These are phyloP conservation scores for Liopterus haemorrhoidalis DNA, from an alignment of 2,888 invertebrate species.

Conservation along the genomic window DNA sequence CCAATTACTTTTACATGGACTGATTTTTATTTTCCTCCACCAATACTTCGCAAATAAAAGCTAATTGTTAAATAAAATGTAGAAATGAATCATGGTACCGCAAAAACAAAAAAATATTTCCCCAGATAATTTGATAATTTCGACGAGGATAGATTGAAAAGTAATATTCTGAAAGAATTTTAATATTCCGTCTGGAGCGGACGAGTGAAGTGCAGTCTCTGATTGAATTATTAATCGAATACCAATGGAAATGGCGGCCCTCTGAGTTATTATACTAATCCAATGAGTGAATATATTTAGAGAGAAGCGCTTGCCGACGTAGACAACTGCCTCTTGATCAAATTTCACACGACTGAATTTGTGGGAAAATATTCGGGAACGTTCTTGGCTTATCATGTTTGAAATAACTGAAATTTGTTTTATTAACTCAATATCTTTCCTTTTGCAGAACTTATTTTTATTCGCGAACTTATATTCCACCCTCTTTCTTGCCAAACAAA, in stretches of 20 bases:
- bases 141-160: slow-evolving; percentile 14
- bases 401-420: slow-evolving; percentile 5
- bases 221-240: slow-evolving; percentile 24
- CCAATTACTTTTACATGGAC: no score
- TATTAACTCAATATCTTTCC: not conserved
- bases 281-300: slow-evolving; percentile 9
- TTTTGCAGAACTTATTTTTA: not conserved
- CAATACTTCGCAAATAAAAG: no score
- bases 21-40: no score
- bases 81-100: no score
- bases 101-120: slow-evolving; percentile 12
- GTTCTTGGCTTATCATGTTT: not conserved
- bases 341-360: not conserved
- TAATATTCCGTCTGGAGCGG: slow-evolving; percentile 17
- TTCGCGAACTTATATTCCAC: not conserved
- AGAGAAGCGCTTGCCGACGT: not conserved
- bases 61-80: no score
- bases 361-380: not conserved
- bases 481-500: not conserved
- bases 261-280: slow-evolving; percentile 21
- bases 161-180: slow-evolving; percentile 23
- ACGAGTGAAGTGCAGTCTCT: no score
- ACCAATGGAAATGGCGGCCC: slow-evolving; percentile 14
- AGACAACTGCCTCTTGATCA: not conserved
- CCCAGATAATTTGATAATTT: slow-evolving; percentile 20